These are phyloP conservation scores for Arizona elegans DNA, from an alignment of 2,113 vertebrate genomes.

Conservation along the genomic window DNA sequence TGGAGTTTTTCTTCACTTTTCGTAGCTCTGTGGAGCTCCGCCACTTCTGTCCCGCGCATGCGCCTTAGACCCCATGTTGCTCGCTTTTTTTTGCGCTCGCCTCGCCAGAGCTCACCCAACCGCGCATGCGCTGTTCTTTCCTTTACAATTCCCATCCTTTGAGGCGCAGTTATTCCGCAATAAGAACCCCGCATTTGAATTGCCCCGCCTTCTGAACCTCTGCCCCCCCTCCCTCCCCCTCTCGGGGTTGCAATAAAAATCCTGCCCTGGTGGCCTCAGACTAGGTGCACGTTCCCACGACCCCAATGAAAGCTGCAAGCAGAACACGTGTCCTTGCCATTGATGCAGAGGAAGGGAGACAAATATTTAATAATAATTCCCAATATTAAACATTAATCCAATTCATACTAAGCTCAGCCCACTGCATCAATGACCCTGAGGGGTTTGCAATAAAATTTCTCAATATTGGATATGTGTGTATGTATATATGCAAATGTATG, in stretches of 20 bases:
- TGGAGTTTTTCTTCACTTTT: background rate
- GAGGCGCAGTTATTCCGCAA: background rate
- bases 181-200: background rate
- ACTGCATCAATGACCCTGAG: background rate
- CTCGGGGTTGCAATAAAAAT: too few relatives aligned
- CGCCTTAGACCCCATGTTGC: background rate
- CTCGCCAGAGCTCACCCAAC: background rate
- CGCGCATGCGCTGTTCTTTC: background rate
- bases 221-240: background rate
- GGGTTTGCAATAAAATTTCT: background rate
- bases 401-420: background rate
- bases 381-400: background rate
- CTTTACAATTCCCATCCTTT: too few relatives aligned
- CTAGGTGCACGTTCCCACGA: background rate
- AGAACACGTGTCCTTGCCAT: too few relatives aligned
- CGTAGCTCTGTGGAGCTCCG: background rate
- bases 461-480: too few relatives aligned
- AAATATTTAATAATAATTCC: too few relatives aligned
- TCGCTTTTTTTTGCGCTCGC: background rate
- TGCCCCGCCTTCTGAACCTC: background rate
- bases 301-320: accelerated
- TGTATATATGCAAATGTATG: too few relatives aligned
- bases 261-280: background rate
- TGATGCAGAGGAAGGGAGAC: too few relatives aligned
- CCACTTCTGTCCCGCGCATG: background rate